A percentile compares a stretch with the other conserved stretches of the same genome.
phyloP scores from a whole-genome alignment of 92 coral and sea anemone species.

The Chrysogorgia sp. region DNA sequence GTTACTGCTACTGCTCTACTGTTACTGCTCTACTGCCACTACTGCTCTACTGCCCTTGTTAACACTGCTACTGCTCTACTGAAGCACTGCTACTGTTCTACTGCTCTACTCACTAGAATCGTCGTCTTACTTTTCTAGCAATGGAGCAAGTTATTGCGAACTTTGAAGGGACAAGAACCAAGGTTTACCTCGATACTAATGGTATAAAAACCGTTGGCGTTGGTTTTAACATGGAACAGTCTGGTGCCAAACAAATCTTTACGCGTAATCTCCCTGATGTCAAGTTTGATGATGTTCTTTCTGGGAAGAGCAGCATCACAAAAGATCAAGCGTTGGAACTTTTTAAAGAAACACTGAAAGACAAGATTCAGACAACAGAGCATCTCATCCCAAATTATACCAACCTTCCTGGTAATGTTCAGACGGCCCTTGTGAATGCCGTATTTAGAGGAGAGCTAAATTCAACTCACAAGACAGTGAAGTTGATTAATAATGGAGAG shows the following conservation, averaged over 20 bases:
- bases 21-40: too few relatives aligned
- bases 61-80: too few relatives aligned
- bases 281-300: constrained; percentile 21
- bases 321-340: constrained; percentile 6
- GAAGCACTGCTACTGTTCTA: too few relatives aligned
- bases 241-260: constrained; percentile 18
- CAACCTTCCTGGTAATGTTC: constrained; percentile 3
- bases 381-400: constrained; percentile 23
- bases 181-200: constrained; percentile 25
- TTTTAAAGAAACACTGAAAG: constrained; percentile 20
- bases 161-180: constrained; percentile 24
- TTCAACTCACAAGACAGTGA: constrained; percentile 37
- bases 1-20: too few relatives aligned
- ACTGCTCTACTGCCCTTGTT: too few relatives aligned
- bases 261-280: constrained; percentile 12
- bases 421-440: constrained; percentile 33
- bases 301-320: constrained; percentile 30
- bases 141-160: constrained; percentile 26
- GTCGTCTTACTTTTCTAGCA: neutral
- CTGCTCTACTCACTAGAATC: too few relatives aligned
- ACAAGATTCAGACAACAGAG: constrained; percentile 25
- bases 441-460: constrained; percentile 28
- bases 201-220: constrained; percentile 41
- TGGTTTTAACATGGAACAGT: constrained; percentile 39
- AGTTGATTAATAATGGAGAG: constrained; percentile 20